These are phyloP conservation scores for Dryocosmus kuriphilus DNA, from an alignment of 2,888 invertebrate genomes.

Conservation along the genomic window DNA sequence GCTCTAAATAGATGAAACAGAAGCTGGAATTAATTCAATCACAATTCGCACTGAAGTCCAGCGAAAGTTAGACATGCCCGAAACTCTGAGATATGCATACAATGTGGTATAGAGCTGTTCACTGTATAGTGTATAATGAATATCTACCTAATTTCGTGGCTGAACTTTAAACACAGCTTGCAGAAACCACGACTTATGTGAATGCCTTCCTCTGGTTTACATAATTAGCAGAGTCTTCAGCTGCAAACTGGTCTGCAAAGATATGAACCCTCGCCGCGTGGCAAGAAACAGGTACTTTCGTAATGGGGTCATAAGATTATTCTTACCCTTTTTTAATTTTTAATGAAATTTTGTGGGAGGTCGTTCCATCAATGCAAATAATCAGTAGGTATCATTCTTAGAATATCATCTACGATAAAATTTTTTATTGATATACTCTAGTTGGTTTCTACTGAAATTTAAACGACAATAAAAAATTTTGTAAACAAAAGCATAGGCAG, in stretches of 20 bases:
- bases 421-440: too few relatives aligned
- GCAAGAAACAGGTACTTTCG: neutral
- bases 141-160: constrained; percentile 24
- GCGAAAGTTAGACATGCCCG: constrained; percentile 8
- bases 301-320: neutral
- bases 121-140: neutral
- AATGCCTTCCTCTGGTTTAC: constrained; percentile 23
- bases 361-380: constrained; percentile 12
- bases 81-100: constrained; percentile 23
- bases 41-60: constrained; percentile 24
- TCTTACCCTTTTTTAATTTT: neutral
- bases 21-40: constrained; percentile 21
- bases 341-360: neutral
- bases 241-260: constrained; percentile 18
- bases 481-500: too few relatives aligned
- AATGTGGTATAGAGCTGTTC: constrained; percentile 22
- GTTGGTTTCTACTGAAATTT: too few relatives aligned
- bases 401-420: neutral
- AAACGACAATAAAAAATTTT: too few relatives aligned
- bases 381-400: neutral
- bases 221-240: constrained; percentile 28
- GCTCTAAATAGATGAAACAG: constrained; percentile 26
- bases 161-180: constrained; percentile 35
- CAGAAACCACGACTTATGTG: constrained; percentile 30
- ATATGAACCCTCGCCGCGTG: neutral